Evolutionary conservation across 2,797 vertebrate species (phyloP).

Genomic region (Tolypeutes matacus): DNA sequence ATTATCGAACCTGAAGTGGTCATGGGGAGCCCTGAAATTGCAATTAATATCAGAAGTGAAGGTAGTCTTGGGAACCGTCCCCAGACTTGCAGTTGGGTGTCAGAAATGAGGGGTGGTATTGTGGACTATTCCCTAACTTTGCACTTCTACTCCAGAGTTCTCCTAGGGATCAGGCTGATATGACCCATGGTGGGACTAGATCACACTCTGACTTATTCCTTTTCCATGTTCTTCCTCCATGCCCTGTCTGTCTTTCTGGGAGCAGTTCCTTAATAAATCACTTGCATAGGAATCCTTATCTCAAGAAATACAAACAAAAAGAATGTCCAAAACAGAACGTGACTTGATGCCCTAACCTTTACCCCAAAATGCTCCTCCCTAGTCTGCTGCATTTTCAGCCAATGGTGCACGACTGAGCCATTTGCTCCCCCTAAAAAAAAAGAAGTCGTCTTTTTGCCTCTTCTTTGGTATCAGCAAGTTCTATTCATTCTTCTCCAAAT

Average conservation of each 20-base stretch:
- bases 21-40: neutral
- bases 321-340: neutral
- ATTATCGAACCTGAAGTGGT: neutral
- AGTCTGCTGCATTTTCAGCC: neutral
- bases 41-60: neutral
- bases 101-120: too few relatives aligned
- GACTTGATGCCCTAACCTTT: neutral
- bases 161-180: neutral
- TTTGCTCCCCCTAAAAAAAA: neutral
- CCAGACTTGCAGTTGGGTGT: neutral
- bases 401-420: neutral
- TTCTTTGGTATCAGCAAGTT: neutral
- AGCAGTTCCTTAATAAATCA: slow-evolving; percentile 1
- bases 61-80: neutral
- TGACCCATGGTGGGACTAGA: neutral
- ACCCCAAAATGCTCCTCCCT: neutral
- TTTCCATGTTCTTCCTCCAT: neutral
- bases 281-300: neutral
- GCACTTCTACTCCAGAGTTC: neutral
- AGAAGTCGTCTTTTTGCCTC: neutral
- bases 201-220: neutral
- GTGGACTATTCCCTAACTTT: neutral
- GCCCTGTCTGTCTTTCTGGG: neutral
- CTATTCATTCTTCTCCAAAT: neutral
- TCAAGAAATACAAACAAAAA: neutral